These are phyloP conservation scores for Oreochromis aureus DNA, from an alignment of 2,113 vertebrate genomes.

Conservation along the genomic window DNA sequence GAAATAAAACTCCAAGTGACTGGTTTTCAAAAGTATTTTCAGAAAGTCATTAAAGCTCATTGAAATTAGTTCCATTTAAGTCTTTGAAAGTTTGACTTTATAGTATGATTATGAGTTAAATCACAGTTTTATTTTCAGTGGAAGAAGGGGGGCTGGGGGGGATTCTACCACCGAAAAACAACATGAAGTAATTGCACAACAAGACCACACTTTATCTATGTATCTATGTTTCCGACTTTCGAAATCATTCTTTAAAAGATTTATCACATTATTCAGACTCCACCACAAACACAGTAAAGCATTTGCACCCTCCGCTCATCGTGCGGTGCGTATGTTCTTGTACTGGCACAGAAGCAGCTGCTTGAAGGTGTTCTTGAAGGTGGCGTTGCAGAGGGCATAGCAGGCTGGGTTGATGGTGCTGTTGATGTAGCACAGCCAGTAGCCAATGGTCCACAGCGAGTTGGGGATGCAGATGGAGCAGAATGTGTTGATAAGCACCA, in stretches of 20 bases:
- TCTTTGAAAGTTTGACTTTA: not conserved
- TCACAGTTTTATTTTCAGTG: not conserved
- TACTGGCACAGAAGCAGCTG: conserved; percentile 94
- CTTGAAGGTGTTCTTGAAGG: conserved; percentile 98
- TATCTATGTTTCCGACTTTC: not conserved
- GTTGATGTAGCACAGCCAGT: conserved; percentile 91
- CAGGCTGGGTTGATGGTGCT: conserved; percentile 97
- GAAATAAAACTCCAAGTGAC: not conserved
- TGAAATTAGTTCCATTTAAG: not conserved
- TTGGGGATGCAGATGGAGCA: conserved; percentile 85
- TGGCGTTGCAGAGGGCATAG: conserved; percentile 93
- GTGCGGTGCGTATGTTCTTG: conserved; percentile 88
- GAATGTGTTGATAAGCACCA: conserved; percentile 97
- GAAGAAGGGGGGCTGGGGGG: not conserved
- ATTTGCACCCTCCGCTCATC: conserved; percentile 61
- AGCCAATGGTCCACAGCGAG: conserved; percentile 89
- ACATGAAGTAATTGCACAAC: not conserved
- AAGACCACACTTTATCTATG: not conserved
- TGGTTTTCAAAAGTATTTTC: not conserved
- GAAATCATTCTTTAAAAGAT: not conserved
- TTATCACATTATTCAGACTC: not conserved
- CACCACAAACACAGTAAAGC: not conserved
- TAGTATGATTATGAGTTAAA: not conserved
- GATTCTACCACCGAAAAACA: not conserved
- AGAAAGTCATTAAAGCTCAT: not conserved